phyloP scores from a whole-genome alignment of 2,797 vertebrate species.

The Clarias laeviceps region DNA sequence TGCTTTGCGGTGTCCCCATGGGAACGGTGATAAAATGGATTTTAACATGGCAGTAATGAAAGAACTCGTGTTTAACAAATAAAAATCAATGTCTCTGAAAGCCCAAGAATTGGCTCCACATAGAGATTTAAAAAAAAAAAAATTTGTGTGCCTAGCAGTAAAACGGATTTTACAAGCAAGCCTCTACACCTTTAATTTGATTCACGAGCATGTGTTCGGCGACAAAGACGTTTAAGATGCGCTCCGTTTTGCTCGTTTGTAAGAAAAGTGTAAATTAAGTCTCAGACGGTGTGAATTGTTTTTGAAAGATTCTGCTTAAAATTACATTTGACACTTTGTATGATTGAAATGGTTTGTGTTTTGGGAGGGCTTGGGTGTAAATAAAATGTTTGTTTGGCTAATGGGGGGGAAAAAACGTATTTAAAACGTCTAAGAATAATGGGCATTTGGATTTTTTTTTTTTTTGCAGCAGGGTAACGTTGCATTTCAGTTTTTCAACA shows the following conservation, averaged over 20 bases:
- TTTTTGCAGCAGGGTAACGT: no score
- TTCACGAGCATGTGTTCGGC: background rate
- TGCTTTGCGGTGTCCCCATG: conserved; percentile 4
- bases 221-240: background rate
- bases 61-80: conserved; percentile 17
- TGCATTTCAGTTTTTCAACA: no score
- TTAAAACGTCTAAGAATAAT: background rate
- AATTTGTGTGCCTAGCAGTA: background rate
- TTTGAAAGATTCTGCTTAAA: background rate
- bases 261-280: background rate
- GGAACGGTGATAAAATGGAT: conserved; percentile 24
- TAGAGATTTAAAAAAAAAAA: background rate
- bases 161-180: background rate
- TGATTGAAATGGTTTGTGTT: no score
- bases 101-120: background rate
- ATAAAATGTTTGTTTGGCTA: background rate
- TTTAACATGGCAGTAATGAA: conserved; percentile 17
- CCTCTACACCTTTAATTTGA: background rate
- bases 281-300: background rate
- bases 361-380: background rate
- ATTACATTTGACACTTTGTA: background rate
- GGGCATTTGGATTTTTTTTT: background rate
- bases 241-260: background rate
- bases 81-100: conserved; percentile 8
- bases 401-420: background rate